phyloP scores from a whole-genome alignment of 2,797 vertebrate genomes.

The Tenualosa thibaudeaui region DNA sequence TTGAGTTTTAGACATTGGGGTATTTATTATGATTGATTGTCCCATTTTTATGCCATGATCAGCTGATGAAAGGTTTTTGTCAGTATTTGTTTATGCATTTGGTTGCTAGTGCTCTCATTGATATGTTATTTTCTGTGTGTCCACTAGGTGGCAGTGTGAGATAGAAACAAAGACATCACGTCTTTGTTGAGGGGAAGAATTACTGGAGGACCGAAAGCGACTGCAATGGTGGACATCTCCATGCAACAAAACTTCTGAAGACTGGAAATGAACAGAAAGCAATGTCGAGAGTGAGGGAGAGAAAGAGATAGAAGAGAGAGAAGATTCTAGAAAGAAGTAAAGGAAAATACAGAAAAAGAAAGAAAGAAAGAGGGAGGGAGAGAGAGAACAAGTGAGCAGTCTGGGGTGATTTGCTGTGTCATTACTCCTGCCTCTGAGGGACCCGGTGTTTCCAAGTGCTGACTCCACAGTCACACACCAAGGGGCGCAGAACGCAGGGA shows the following conservation, averaged over 20 bases:
- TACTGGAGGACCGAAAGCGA: not conserved
- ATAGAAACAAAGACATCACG: conserved; percentile 37
- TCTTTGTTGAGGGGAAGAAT: not conserved
- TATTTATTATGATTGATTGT: conserved; percentile 24
- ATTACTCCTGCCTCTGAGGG: conserved; percentile 56
- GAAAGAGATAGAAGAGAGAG: not conserved
- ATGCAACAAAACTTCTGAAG: not conserved
- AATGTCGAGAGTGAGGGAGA: not conserved
- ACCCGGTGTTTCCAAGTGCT: conserved; percentile 34
- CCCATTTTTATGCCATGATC: not conserved
- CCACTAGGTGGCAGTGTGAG: conserved; percentile 65
- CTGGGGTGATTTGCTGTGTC: conserved; percentile 57
- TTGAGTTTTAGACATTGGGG: conserved; percentile 20
- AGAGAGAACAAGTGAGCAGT: conserved; percentile 30
- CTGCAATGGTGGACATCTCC: conserved; percentile 9
- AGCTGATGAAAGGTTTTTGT: conserved; percentile 1
- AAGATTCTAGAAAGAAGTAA: not conserved
- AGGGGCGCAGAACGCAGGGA: not conserved
- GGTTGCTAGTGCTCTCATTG: not conserved
- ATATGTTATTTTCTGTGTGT: not conserved
- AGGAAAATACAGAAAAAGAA: not conserved
- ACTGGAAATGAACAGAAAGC: not conserved
- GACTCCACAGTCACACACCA: conserved; percentile 14
- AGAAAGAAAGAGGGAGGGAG: conserved; percentile 22
- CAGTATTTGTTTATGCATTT: not conserved